Evolutionary conservation across 2,797 vertebrate species (phyloP), one percentile per base, ranked within the genome.

Genomic region (Takifugu ocellatus): DNA sequence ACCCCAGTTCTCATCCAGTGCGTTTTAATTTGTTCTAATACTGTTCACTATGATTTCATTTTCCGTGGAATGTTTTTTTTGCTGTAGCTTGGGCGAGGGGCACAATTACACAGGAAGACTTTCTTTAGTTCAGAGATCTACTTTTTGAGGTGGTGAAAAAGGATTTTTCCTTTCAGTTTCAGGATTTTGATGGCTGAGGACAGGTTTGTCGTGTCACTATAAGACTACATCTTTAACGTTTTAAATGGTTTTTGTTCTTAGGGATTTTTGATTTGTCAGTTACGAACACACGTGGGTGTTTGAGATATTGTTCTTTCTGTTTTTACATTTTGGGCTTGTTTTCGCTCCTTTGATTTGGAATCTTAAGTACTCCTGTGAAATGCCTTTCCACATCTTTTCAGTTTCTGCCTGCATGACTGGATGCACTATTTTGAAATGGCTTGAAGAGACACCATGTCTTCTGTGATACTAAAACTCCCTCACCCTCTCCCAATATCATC

Each of bases 381-480:
- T 98, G 96, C 95, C 94, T 95, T 94, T 93, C 92, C 93, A 86
- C 88, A 75, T 92, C 79, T 92, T 84, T 93, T 93, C 91, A 90
- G 94, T 94, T 91, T 94, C 87, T 87, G 93, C 94, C 93, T 96
- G 96, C 97, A 99, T 99, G 97, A 93, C 79, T 97, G 95, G 91
- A 97, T 98, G 96, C 93, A 90, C 94, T 93, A 91, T 90, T 91
- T 91, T 93, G 88, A 79, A 94, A 90, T 93, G 93, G 96, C 96
- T 97, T 98, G 92, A 93, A 92, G 17, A 92, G 90, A 90, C 90
- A 93, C 70, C 89, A 77, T 75, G 91, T 92, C 90, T 90, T 89
- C 86, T 88, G 84, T 84, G 82, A 89, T 93, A 90, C 90, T 90
- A 91, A 92, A 85, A 84, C 61, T 75, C 74, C 80, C 84, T 75